Conservation (phyloP, 2,888 invertebrate genomes). For the Apodemia mormo region DNA sequence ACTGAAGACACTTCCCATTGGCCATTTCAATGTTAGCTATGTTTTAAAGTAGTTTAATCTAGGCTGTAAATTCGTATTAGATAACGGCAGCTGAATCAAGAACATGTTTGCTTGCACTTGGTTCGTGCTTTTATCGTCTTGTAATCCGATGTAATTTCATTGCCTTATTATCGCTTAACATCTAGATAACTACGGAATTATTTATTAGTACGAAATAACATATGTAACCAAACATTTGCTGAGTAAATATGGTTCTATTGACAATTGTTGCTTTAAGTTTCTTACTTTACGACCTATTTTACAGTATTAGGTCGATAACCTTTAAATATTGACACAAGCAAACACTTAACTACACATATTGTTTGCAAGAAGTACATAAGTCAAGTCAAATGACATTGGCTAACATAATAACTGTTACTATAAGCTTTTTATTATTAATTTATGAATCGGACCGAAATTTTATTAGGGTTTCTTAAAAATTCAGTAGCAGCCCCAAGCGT, state of each 20-base stretch:
- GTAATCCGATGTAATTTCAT: slow-evolving; percentile 36
- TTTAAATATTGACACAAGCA: slow-evolving; percentile 65
- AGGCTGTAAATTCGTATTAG: slow-evolving; percentile 67
- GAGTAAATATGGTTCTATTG: background rate
- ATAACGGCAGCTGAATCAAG: slow-evolving; percentile 61
- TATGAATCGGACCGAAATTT: background rate
- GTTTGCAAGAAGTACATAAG: background rate
- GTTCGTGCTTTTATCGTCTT: slow-evolving; percentile 56
- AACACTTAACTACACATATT: slow-evolving; percentile 8
- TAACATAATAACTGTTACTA: background rate
- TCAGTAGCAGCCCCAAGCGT: background rate
- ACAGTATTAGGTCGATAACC: slow-evolving; percentile 57
- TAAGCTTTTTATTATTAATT: background rate
- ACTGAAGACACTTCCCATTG: slow-evolving; percentile 52
- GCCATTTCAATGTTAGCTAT: slow-evolving; percentile 50
- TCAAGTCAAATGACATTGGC: background rate
- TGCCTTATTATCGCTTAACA: slow-evolving; percentile 31
- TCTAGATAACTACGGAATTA: slow-evolving; percentile 21
- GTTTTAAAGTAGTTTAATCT: slow-evolving; percentile 58
- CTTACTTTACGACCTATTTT: slow-evolving; percentile 15
- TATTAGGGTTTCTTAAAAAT: background rate
- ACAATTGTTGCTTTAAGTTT: slow-evolving; percentile 4
- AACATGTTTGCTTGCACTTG: slow-evolving; percentile 63
- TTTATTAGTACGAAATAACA: slow-evolving; percentile 16
- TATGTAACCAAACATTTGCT: background rate